Conservation (phyloP, 2,113 vertebrate genomes). For the Fregata magnificens region DNA sequence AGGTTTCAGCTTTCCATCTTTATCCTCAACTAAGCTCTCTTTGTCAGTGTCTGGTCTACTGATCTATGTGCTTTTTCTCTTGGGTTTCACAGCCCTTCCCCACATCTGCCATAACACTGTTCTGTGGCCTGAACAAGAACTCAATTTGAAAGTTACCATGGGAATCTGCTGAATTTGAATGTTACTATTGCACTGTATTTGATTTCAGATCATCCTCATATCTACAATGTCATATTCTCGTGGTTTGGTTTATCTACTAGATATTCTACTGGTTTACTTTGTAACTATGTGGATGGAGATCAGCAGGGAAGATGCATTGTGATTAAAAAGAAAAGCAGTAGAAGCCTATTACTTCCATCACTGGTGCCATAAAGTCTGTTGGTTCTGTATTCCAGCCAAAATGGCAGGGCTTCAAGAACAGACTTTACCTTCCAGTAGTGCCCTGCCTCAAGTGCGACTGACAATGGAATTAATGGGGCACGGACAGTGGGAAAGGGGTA, state of each 20-base stretch:
- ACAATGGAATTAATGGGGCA: conserved; percentile 61
- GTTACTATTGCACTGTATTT: background rate
- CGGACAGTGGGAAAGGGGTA: conserved; percentile 37
- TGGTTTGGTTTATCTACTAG: background rate
- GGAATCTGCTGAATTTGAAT: background rate
- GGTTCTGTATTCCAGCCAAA: conserved; percentile 36
- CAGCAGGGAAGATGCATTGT: background rate
- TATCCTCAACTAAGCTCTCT: background rate
- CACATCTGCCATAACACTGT: background rate
- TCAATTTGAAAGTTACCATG: background rate
- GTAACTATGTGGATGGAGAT: background rate
- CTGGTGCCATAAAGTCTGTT: background rate
- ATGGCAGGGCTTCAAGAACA: conserved; percentile 51
- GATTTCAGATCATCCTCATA: background rate
- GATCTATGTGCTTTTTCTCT: background rate
- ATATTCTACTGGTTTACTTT: background rate
- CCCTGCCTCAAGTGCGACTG: background rate
- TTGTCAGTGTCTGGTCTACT: background rate
- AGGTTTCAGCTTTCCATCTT: background rate
- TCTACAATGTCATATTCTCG: background rate
- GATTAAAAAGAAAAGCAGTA: background rate
- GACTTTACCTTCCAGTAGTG: conserved; percentile 10
- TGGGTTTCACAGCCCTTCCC: background rate
- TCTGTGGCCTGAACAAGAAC: background rate
- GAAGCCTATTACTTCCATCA: background rate